Percentiles rank a stretch among this genome's conserved stretches.
These are phyloP conservation scores for Gasterosteus aculeatus DNA, from an alignment of 2,113 vertebrate species.

Conservation along the genomic window DNA sequence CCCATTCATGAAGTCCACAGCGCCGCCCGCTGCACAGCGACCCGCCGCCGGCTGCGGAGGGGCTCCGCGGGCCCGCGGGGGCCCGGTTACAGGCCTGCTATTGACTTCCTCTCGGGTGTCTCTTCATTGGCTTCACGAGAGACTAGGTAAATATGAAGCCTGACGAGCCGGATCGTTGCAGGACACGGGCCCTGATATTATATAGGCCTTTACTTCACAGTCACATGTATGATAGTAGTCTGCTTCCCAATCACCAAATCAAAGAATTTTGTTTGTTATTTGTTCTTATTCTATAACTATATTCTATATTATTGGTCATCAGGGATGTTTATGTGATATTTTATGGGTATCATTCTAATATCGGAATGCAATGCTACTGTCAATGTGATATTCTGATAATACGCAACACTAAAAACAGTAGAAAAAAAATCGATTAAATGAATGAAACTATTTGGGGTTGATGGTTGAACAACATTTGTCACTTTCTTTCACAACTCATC, in stretches of 20 bases:
- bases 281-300: not conserved
- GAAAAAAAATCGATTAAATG: not conserved
- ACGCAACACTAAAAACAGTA: not conserved
- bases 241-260: not conserved
- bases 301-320: not conserved
- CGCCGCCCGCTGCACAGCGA: constrained; percentile 51
- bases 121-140: constrained; percentile 45
- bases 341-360: not conserved
- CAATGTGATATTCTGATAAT: not conserved
- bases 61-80: constrained; percentile 57
- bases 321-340: not conserved
- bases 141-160: constrained; percentile 49
- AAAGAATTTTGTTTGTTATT: not conserved
- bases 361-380: not conserved
- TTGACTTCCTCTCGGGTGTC: constrained; percentile 72
- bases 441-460: not conserved
- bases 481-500: too few relatives aligned
- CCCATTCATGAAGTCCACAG: constrained; percentile 77
- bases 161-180: constrained; percentile 36
- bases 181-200: constrained; percentile 11
- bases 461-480: not conserved
- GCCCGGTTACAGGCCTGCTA: constrained; percentile 61
- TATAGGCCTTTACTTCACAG: constrained; percentile 11
- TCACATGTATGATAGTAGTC: not conserved
- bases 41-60: constrained; percentile 53